Evolutionary conservation across 2,113 vertebrate species (phyloP), one percentile per base, ranked within the genome.

Genomic region (Leptocoma aspasia): DNA sequence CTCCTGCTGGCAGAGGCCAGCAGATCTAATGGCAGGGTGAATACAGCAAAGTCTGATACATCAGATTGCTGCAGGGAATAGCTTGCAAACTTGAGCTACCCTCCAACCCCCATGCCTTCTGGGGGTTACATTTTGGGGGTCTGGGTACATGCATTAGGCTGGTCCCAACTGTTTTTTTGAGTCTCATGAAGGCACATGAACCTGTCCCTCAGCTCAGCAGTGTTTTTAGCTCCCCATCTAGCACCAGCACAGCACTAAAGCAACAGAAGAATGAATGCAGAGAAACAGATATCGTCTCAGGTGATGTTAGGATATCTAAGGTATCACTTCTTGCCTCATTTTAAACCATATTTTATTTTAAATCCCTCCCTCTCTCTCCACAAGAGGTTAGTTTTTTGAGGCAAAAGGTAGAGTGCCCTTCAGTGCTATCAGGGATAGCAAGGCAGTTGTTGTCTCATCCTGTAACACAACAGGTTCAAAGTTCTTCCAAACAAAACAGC

Each of bases 231-330:
- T 42, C 27, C n/a, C 73, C 45, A 33, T 57, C 26, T 24, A 53
- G 56, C 31, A 61, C 10, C 47, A 88, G 10, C 50, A 52, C 24
- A 49, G 35, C 28, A 57, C 12, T 50, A 42, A 72, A 71, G 18
- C 7, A 11, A 61, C 7, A n/a, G 15, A 50, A 65, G 26, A 71
- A 60, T 37, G 45, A 82, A 37, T 6, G 16, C 33, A 69, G 16
- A 80, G 18, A 42, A 17, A 53, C 0, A 2, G 41, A n/a, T 0
- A 0, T 9, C 3, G 1, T 35, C 45, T 93, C 45, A 53, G 9
- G 23, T 69, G 57, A 42, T 10, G 56, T 61, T 39, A n/a, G 21
- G 47, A 22, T 64, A 73, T 35, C 15, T 53, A 72, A 84, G 7
- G 10, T 81, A 26, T 90, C 41, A 14, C 9, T 56, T 26, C 6